Base-by-base conservation (phyloP, 2,888 invertebrate genomes). In the Euzetes globulus region DNA sequence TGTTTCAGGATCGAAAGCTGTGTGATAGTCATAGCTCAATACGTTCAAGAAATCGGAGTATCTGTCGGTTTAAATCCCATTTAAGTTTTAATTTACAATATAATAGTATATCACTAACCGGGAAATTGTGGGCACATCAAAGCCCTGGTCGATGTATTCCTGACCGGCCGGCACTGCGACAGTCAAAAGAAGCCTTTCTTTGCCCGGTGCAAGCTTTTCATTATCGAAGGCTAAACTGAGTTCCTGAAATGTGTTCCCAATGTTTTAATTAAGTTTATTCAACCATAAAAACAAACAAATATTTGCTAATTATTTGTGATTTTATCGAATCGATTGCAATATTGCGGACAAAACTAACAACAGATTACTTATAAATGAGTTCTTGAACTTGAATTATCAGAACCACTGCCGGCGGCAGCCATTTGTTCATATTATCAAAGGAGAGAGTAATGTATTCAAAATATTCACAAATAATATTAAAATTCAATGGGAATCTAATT, bases 141-240 rank as follows among this genome's bases (percentile, higher is more conserved):
- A 96, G 77, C 95, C 95, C 82, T 94, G 92, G 81, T 93, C 90
- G 78, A 95, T 91, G 81, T 94, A 93, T 82, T 94, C 92, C 79
- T 92, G 90, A 27, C 94, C 94, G 1, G 94, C 94, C 0, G 94
- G 94, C 41, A 95, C 92, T 15, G 95, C 95, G 90, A 95, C 93
- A 7, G 95, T 92, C 22, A 96, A 84, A 72, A 95, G 84, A 45
- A 95, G 86, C 77, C 89, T 84, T 0, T 90, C 86, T 80, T 91
- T 87, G 77, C 92, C 92, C 4, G 92, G 91, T 84, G 92, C 90
- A 78, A 88, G 87, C 0, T 91, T 87, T 82, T 96, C 96, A 75
- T 88, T 86, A 73, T 94, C 91, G 81, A 94, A 95, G 81, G 94
- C 94, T 79, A 92, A 89, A 1, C 94, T 86, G 68, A 95, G 84